phyloP scores from a whole-genome alignment of 2,888 invertebrate species.

The Ganaspis brasiliensis region DNA sequence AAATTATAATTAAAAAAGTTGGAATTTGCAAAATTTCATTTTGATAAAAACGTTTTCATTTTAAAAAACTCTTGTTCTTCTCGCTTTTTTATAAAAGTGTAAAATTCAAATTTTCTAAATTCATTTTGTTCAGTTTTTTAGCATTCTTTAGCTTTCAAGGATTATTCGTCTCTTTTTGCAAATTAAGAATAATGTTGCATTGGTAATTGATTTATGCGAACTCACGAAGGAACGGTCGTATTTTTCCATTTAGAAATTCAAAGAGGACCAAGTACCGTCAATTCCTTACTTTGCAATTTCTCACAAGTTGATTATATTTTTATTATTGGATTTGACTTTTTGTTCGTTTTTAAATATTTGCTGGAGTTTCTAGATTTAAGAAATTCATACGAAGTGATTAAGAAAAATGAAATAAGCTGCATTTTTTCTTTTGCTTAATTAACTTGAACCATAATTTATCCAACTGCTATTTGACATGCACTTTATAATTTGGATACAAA shows the following conservation, averaged over 20 bases:
- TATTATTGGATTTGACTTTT: conserved; percentile 41
- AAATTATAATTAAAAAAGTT: background rate
- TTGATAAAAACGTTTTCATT: background rate
- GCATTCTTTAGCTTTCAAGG: background rate
- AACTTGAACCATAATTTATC: too few relatives aligned
- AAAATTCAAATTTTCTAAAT: background rate
- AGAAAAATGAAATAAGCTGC: background rate
- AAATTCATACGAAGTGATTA: too few relatives aligned
- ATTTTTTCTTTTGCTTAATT: too few relatives aligned
- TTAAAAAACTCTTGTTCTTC: conserved; percentile 35
- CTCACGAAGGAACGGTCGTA: conserved; percentile 55
- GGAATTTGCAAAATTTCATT: background rate
- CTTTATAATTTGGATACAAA: too few relatives aligned
- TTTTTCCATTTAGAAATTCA: conserved; percentile 22
- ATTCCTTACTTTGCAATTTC: conserved; percentile 8
- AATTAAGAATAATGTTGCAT: conserved; percentile 33
- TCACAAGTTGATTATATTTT: background rate
- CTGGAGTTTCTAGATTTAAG: too few relatives aligned
- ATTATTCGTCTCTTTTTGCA: background rate
- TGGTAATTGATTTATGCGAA: conserved; percentile 64
- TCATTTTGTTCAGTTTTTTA: background rate
- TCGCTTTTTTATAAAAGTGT: conserved; percentile 35
- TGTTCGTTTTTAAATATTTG: background rate
- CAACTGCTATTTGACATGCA: too few relatives aligned
- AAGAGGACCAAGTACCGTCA: background rate